Percentiles rank a stretch among this genome's conserved stretches.
phyloP scores from a whole-genome alignment of 2,113 vertebrate genomes.

The Callipepla squamata region DNA sequence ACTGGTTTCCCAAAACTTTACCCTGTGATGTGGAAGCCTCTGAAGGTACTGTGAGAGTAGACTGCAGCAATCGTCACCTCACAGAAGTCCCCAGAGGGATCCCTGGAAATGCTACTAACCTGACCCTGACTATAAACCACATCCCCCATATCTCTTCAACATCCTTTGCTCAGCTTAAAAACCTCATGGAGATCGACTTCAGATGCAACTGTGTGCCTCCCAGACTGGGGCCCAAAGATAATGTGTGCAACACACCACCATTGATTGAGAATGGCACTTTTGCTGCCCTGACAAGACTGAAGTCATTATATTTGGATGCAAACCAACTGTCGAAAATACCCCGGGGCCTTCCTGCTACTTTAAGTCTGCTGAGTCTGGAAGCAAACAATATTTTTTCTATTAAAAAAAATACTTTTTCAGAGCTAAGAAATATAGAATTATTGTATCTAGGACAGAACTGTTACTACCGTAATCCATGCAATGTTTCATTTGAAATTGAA shows the following conservation, averaged over 20 bases:
- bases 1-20: conserved; percentile 89
- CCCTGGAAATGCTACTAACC: conserved; percentile 87
- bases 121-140: conserved; percentile 92
- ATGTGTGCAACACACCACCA: conserved; percentile 72
- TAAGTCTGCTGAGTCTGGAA: conserved; percentile 90
- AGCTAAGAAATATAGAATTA: conserved; percentile 80
- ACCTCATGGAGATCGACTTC: conserved; percentile 90
- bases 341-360: conserved; percentile 80
- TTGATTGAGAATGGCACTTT: conserved; percentile 82
- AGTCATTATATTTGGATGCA: conserved; percentile 90
- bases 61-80: conserved; percentile 87
- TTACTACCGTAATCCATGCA: conserved; percentile 93
- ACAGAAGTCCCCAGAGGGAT: conserved; percentile 82
- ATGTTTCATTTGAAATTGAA: conserved; percentile 84
- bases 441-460: conserved; percentile 95
- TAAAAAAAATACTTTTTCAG: conserved; percentile 81
- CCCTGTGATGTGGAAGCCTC: conserved; percentile 84
- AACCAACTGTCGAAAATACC: conserved; percentile 89
- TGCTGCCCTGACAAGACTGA: conserved; percentile 77
- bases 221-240: conserved; percentile 86
- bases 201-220: conserved; percentile 93
- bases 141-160: conserved; percentile 80
- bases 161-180: conserved; percentile 81
- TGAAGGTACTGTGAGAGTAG: conserved; percentile 78
- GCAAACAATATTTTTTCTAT: conserved; percentile 87